phyloP scores from a whole-genome alignment of 2,888 invertebrate species.

The Melieria picta region DNA sequence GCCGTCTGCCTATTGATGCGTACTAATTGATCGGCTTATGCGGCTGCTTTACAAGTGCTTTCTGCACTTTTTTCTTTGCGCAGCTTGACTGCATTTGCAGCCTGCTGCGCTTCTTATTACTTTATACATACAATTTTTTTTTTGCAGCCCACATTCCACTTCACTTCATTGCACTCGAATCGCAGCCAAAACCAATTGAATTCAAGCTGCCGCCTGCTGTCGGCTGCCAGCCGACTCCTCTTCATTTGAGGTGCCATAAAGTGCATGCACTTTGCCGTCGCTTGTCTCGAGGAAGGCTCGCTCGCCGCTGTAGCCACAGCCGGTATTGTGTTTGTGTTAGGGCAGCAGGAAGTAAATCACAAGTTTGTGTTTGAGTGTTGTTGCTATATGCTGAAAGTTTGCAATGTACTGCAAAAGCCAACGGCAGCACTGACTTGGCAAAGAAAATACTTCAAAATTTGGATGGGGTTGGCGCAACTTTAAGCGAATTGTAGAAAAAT shows the following conservation, averaged over 20 bases:
- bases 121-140: neutral
- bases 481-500: too few species aligned
- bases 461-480: too few species aligned
- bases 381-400: conserved; percentile 12
- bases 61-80: neutral
- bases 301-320: neutral
- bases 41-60: conserved; percentile 36
- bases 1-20: conserved; percentile 58
- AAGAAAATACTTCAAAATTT: too few species aligned
- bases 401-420: conserved; percentile 15
- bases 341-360: conserved; percentile 1
- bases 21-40: conserved; percentile 54
- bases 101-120: too few species aligned
- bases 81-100: neutral
- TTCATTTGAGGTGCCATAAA: conserved; percentile 16
- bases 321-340: neutral
- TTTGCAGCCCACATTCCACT: conserved; percentile 9
- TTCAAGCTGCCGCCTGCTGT: neutral
- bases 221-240: neutral
- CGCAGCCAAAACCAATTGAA: conserved; percentile 2
- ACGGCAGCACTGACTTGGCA: conserved; percentile 1
- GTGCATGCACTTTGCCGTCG: conserved; percentile 1
- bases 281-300: neutral
- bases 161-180: conserved; percentile 17
- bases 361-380: conserved; percentile 9